Evolutionary conservation across 1,140 invertebrate species (phyloP), one percentile per base, ranked within the genome.

Genomic region (Drosophila lacteicornis): DNA sequence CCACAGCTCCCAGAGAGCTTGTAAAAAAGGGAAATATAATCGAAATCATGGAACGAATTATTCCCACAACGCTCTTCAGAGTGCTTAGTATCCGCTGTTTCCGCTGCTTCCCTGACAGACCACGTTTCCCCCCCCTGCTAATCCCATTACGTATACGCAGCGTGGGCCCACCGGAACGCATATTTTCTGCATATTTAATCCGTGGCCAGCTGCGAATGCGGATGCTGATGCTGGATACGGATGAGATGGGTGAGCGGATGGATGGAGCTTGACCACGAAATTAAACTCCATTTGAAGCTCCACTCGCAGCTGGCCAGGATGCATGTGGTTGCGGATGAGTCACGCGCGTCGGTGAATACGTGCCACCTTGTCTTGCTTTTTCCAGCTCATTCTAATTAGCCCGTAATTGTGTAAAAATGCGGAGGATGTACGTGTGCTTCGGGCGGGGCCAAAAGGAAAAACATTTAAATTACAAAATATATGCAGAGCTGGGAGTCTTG

Each of bases 121-220:
- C 69, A 45, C 55, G 68, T 45, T 40, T 45, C 51, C 53, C 27
- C 22, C 0, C 22, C 22, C 22, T 22, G 42, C 51, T 78, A 85
- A 85, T 85, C 78, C 66, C 58, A 79, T 85, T 86, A 79, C 56
- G 78, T 53, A 75, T 86, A 86, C 82, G 82, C 78, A 85, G 38
- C 7, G 74, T 66, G n/a, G 59, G 12, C 61, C 50, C 60, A 45
- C n/a, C 25, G 50, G 36, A 50, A 43, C 57, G 75, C 80, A 82
- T 82, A 65, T 65, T 69, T 82, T 53, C 60, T 66, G 80, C 80
- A 83, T 83, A 76, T 67, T 71, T 76, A 79, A 83, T 70, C 51
- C 59, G 13, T 19, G 9, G 9, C 63, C 47, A 69, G 70, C 53
- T 56, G 53, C 33, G 51, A 22, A 3, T 55, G 3, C 53, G 53